Evolutionary conservation across 2,888 invertebrate species (phyloP), one percentile per base, ranked within the genome.

Genomic region (Nemotelus pantherinus): DNA sequence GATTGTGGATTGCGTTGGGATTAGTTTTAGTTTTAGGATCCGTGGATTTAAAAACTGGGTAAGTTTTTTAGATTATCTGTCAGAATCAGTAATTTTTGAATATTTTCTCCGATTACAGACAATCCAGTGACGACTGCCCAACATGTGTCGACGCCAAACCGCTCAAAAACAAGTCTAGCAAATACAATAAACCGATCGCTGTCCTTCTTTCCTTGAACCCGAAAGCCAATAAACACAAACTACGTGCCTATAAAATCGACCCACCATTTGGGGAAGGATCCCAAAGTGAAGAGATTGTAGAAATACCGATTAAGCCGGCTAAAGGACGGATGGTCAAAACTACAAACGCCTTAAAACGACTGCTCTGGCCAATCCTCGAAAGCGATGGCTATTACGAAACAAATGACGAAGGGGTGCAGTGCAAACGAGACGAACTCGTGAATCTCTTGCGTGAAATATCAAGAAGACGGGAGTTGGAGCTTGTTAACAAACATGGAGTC

Each of bases 341-440:
- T 7, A 47, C 60, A 4, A 74, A 63, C 41, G 41, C 48, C 2
- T 25, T 74, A 5, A 39, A 41, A 2, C 60, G 63, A 2, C 25
- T 74, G 4, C 44, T 74, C 2, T 60, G 74, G 4, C 74, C 74
- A 7, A 39, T 74, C 48, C 3, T 74, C 3, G 74, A 74, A 60
- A 55, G 55, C 10, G n/a, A 43, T 10, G 63, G 74, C 6, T 5
- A 10, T 10, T 60, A 74, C 9, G 41, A 10, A n/a, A 3, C 47
- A 25, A 4, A 9, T 2, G 3, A 39, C 10, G 39, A 60, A 5
- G 39, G 50, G 2, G 60, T 60, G 74, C 47, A 48, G 43, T 74
- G 60, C n/a, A 74, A 74, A 63, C n/a, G 48, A 6, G 74, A 74
- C 48, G 74, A 74, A 9, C 48, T 74, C 2, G 50, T 74, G 39